Evolutionary conservation across 2,113 vertebrate genomes (phyloP).

Genomic region (Psittacula cyanocephala): DNA sequence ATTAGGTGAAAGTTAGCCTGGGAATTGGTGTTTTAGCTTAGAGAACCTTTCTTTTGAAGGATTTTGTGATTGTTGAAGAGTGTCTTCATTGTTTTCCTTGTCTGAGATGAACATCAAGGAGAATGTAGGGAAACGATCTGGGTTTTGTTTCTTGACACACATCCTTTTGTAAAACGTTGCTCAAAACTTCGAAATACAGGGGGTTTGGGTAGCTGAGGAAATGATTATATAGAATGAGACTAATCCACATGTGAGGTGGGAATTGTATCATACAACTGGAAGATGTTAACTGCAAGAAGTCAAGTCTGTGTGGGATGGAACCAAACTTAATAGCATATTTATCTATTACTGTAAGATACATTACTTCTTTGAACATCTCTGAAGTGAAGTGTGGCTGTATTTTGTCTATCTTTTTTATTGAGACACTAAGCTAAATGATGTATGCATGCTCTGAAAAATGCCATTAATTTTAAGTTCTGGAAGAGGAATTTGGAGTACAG

Average conservation of each 20-base stretch:
- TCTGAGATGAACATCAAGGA: not conserved
- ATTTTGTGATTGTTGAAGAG: not conserved
- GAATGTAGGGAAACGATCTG: not conserved
- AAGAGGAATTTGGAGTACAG: not conserved
- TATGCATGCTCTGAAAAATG: not conserved
- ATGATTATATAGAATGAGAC: not conserved
- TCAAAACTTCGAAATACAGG: not conserved
- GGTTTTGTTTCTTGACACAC: not conserved
- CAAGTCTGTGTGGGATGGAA: not conserved
- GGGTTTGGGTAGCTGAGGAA: not conserved
- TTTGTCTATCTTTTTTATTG: not conserved
- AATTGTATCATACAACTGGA: not conserved
- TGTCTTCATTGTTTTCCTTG: not conserved
- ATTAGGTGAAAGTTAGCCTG: not conserved
- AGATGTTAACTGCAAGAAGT: not conserved
- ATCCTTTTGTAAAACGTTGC: not conserved
- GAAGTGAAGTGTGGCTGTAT: not conserved
- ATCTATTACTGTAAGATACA: not conserved
- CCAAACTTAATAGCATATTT: not conserved
- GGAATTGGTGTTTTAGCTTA: not conserved
- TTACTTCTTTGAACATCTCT: not conserved
- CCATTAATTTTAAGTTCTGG: not conserved
- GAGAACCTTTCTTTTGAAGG: not conserved
- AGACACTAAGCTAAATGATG: not conserved
- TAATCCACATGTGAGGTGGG: not conserved